These are phyloP conservation scores for Melieria crassipennis DNA, from an alignment of 2,888 invertebrate species.

Conservation along the genomic window DNA sequence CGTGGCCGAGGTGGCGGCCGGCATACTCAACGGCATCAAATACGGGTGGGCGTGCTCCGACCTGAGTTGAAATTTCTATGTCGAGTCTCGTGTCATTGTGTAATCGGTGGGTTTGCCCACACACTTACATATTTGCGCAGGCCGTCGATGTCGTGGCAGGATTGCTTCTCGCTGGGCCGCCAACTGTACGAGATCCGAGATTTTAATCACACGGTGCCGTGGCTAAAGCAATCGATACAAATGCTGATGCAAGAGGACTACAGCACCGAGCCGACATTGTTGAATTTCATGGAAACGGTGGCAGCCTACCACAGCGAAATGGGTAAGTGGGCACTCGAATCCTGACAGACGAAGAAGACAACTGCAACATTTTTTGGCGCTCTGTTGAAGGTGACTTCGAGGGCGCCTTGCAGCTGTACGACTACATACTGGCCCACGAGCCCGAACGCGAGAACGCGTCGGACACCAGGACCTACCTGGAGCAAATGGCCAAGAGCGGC, in stretches of 20 bases:
- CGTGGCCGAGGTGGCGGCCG: constrained; percentile 84
- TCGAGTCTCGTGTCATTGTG: no score
- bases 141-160: constrained; percentile 80
- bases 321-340: constrained; percentile 44
- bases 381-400: constrained; percentile 76
- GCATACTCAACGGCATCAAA: constrained; percentile 85
- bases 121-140: constrained; percentile 55
- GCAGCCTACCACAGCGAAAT: constrained; percentile 54
- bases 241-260: constrained; percentile 71
- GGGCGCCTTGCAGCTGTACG: constrained; percentile 84
- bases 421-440: constrained; percentile 79
- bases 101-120: not conserved
- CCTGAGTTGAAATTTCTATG: no score
- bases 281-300: constrained; percentile 58
- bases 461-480: constrained; percentile 88
- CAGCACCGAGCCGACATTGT: constrained; percentile 43
- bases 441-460: constrained; percentile 83
- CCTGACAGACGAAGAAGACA: no score
- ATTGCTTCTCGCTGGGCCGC: constrained; percentile 95
- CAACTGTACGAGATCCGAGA: constrained; percentile 91
- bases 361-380: no score
- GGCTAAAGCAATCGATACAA: constrained; percentile 92
- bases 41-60: constrained; percentile 70
- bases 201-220: constrained; percentile 88
- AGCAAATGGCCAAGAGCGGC: constrained; percentile 74